These are phyloP conservation scores for Microcebus ravelobensis DNA, from an alignment of 2,113 vertebrate genomes.

Conservation along the genomic window DNA sequence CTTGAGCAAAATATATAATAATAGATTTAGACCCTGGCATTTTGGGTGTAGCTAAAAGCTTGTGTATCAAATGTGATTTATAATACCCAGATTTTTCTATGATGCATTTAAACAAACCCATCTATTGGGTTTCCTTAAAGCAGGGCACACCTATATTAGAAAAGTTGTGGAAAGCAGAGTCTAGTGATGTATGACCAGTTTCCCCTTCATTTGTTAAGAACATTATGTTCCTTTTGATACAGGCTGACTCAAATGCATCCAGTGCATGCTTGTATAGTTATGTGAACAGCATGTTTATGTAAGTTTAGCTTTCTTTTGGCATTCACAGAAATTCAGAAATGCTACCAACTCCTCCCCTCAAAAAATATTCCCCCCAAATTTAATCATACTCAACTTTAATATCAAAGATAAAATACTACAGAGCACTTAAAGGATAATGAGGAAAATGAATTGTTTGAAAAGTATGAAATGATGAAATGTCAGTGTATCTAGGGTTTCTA, in stretches of 20 bases:
- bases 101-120: slow-evolving; percentile 8
- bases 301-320: slow-evolving; percentile 40
- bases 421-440: slow-evolving; percentile 11
- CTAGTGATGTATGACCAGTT: slow-evolving; percentile 12
- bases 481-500: not conserved
- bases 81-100: slow-evolving; percentile 39
- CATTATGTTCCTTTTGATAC: slow-evolving; percentile 28
- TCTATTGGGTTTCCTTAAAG: slow-evolving; percentile 29
- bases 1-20: not conserved
- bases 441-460: slow-evolving; percentile 8
- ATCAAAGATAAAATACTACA: slow-evolving; percentile 18
- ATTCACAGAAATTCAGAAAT: slow-evolving; percentile 43
- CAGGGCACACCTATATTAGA: not conserved
- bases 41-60: slow-evolving; percentile 16
- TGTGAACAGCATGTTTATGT: slow-evolving; percentile 30
- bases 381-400: not conserved
- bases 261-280: not conserved
- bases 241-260: not conserved
- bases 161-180: slow-evolving; percentile 30
- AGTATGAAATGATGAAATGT: not conserved
- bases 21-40: not conserved
- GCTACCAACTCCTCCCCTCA: not conserved
- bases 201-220: slow-evolving; percentile 14
- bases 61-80: slow-evolving; percentile 39
- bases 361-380: not conserved